Base-by-base conservation (phyloP, 2,888 invertebrate species). In the Cataglyphis rosenhaueri region DNA sequence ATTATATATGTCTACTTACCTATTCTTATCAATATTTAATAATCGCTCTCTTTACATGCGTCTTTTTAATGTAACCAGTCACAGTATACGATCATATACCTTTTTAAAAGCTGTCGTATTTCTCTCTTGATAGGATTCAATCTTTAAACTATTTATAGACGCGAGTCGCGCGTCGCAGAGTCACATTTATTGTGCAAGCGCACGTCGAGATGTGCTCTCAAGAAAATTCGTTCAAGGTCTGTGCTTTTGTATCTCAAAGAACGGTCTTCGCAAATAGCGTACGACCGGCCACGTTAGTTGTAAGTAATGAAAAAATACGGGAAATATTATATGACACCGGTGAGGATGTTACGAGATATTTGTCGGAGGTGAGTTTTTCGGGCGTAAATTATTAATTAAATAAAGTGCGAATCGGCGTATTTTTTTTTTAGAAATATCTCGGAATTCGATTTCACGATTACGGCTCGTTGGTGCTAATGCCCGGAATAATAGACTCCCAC, bases 401-500 rank as follows among this genome's bases (percentile, higher is more conserved):
- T 65, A 25, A 41, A 38, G 59, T 70, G 44, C 38, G 32, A 70
- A 57, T 82, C 10, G 57, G 29, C 18, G 4, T 38, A n/a, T 48
- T 18, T 81, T 71, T 61, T 18, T 81, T 71, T 61, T 48, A 89
- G 89, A 88, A 85, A 32, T 88, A 90, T 83, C 82, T 86, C 5
- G 83, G 83, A 1, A 87, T 87, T 21, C 73, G 41, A 35, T 64
- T 88, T 29, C 73, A 92, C 61, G 95, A 96, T 91, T 95, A 95
- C 86, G 95, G 95, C 0, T 93, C 95, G 84, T 92, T 95, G 85
- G 94, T 96, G 0, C 88, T 97, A 41, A 96, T 97, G 96, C 96
- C 97, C 0, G 76, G 97, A 0, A 95, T 97, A 1, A 96, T 97
- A 15, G 97, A 97, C 93, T 95, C 96, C 0, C 97, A 97, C 92